Evolutionary conservation across 2,113 vertebrate species (phyloP), one percentile per base, ranked within the genome.

Genomic region (Perca flavescens): DNA sequence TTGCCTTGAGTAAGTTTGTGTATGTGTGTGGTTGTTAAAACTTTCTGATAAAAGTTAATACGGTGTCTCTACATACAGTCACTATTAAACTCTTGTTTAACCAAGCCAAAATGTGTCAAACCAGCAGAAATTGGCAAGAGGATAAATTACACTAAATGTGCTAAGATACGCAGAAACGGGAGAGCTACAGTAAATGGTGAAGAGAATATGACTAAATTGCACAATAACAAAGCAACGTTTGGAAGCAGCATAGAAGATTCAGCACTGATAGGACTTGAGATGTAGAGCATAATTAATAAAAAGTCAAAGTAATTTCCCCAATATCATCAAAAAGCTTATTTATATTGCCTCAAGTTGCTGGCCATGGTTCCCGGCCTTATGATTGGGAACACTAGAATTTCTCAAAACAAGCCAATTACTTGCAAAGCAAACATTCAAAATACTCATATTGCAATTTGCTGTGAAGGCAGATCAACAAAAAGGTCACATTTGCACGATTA

Each of bases 21-120:
- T 14, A 21, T 36, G 43, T 49, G 46, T 64, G 67, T 15, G 46
- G 52, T 11, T 63, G 56, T 78, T 60, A 47, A 83, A 81, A 86
- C 52, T 65, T 87, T 80, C 11, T 22, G 69, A 79, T 70, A 72
- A 68, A 80, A 82, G 73, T 76, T 69, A 78, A 83, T 60, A 74
- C 2, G 13, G 47, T 56, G 53, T 62, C 6, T 73, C 58, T 52
- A 25, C 66, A 19, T 40, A 56, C n/a, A 25, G 11, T 36, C 50
- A 57, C 74, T 65, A 65, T 80, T 75, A 52, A 25, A 83, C 49
- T 66, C 70, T 72, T 77, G 67, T 80, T 74, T 56, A 60, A 82
- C 40, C 63, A 76, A 78, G 65, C 15, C 12, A 74, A 52, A 22
- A 61, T 31, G 8, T 57, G 67, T 77, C n/a, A 82, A 71, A 72